Evolutionary conservation across 2,797 vertebrate species (phyloP).

Genomic region (Clarias pachynema): DNA sequence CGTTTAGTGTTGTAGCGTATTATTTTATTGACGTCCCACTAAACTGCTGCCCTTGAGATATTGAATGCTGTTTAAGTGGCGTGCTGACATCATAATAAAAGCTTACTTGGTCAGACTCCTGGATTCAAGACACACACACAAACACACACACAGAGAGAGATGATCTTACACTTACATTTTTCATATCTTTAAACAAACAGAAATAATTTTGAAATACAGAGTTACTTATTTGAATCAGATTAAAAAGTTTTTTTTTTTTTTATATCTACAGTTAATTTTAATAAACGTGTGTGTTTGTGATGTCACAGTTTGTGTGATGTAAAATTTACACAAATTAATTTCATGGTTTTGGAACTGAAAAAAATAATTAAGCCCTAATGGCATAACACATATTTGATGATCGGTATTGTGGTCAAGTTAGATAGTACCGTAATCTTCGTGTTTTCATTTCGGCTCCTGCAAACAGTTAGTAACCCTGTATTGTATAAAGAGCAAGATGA

Average conservation of each 20-base stretch:
- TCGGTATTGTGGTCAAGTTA: background rate
- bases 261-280: background rate
- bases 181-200: background rate
- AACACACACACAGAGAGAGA: background rate
- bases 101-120: constrained; percentile 61
- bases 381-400: background rate
- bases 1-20: constrained; percentile 63
- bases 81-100: constrained; percentile 83
- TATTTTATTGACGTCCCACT: constrained; percentile 76
- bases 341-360: background rate
- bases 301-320: background rate
- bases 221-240: background rate
- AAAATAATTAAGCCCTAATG: background rate
- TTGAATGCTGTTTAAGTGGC: constrained; percentile 78
- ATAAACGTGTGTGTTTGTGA: background rate
- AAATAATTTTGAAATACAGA: background rate
- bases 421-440: background rate
- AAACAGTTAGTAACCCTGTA: constrained; percentile 43
- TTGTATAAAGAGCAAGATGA: constrained; percentile 35
- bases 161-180: background rate
- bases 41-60: constrained; percentile 68
- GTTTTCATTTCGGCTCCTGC: constrained; percentile 43
- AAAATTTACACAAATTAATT: background rate
- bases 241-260: background rate
- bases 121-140: background rate